Base-by-base conservation (phyloP, 2,797 vertebrate species). In the Agapornis canus region DNA sequence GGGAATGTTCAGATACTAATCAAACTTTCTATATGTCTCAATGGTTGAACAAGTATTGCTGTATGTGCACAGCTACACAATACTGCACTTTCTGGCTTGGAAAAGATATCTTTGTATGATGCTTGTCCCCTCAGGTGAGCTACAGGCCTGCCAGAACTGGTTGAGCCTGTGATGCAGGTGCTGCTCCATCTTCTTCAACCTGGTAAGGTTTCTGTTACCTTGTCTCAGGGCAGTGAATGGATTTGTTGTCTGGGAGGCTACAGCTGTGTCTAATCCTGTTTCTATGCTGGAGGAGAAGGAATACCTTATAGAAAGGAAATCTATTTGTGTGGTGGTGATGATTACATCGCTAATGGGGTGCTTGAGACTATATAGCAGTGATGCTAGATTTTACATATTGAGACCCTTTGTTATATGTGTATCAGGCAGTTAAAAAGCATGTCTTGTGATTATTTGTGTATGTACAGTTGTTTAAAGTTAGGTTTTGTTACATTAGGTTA, bases 61-160 rank as follows among this genome's bases (percentile, higher is more conserved):
- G 1, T 37, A 11, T 11, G 13, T 60, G n/a, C 13, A 21, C 6
- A 27, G 12, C 5, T 29, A 45, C 0, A 0, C 8, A 6, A 4
- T 49, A 35, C 8, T 80, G 48, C 5, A 2, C 20, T 31, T 56
- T 11, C 17, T 75, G 31, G 12, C 40, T 66, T 70, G 35, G 39
- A 21, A 69, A 66, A 71, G 5, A 4, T 40, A 3, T 18, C 47
- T 82, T 73, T 47, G 11, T 13, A 3, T 3, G 13, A 16, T 45
- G 12, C 60, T 32, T 40, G 22, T 47, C 20, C 27, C 20, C 15
- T 51, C 35, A 70, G 68, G 43, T 63, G 76, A 37, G 43, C 26
- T 59, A 23, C 21, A 51, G 11, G 7, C 6, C 39, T 76, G n/a
- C 5, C 6, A 59, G 70, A 54, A 17, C 12, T 82, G 63, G 7